phyloP scores from a whole-genome alignment of 2,888 invertebrate genomes.

The Trilocha varians region DNA sequence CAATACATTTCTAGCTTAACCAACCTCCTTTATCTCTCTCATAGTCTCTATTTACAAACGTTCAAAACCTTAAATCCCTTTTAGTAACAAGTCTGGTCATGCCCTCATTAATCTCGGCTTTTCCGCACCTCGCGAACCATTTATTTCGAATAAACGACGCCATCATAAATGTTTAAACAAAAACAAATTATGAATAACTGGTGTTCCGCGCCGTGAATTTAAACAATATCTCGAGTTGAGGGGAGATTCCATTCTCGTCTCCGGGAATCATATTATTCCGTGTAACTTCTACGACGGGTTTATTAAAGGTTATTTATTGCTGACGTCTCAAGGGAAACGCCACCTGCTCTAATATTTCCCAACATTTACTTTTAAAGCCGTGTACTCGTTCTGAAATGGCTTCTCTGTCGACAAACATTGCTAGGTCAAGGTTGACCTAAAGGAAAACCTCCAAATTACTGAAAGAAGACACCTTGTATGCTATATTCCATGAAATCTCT shows the following conservation, averaged over 20 bases:
- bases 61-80: slow-evolving; percentile 22
- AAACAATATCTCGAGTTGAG: slow-evolving; percentile 22
- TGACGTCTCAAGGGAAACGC: slow-evolving; percentile 1
- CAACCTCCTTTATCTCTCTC: too few species aligned
- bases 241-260: slow-evolving; percentile 5
- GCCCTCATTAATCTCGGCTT: slow-evolving; percentile 22
- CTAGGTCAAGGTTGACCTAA: slow-evolving; percentile 4
- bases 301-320: slow-evolving; percentile 7
- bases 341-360: slow-evolving; percentile 6
- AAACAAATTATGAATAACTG: slow-evolving; percentile 34
- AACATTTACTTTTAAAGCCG: slow-evolving; percentile 7
- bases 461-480: too few species aligned
- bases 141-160: slow-evolving; percentile 30
- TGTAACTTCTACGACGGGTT: slow-evolving; percentile 6
- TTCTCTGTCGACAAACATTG: neutral
- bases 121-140: slow-evolving; percentile 5
- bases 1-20: too few species aligned
- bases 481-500: too few species aligned
- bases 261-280: slow-evolving; percentile 7
- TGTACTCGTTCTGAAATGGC: slow-evolving; percentile 9
- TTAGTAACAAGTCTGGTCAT: slow-evolving; percentile 12
- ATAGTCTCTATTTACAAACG: too few species aligned
- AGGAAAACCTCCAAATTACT: too few species aligned
- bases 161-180: slow-evolving; percentile 27
- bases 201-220: slow-evolving; percentile 30